Conservation (phyloP, 2,888 invertebrate genomes). For the Camptogramma bilineatum region DNA sequence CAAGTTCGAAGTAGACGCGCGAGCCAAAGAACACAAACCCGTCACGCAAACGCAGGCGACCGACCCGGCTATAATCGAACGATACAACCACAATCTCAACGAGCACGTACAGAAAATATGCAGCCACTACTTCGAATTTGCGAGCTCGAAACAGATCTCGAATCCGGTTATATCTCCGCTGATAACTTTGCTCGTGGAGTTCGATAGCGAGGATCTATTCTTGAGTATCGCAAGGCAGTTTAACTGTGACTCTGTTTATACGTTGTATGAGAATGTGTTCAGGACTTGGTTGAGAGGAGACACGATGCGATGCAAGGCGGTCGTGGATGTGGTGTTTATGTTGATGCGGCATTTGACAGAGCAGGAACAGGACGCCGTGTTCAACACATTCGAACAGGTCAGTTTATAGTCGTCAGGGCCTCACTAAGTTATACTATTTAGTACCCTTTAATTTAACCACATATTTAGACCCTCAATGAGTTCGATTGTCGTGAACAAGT, state of each 20-base stretch:
- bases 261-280: conserved; percentile 69
- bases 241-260: conserved; percentile 47
- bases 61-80: conserved; percentile 50
- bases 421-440: too few relatives aligned
- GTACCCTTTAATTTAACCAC: too few relatives aligned
- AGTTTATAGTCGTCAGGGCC: conserved; percentile 25
- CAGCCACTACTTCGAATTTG: conserved; percentile 84
- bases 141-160: conserved; percentile 69
- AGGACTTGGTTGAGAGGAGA: conserved; percentile 81
- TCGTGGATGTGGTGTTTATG: conserved; percentile 87
- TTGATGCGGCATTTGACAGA: conserved; percentile 83
- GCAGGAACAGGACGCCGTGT: conserved; percentile 81
- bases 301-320: conserved; percentile 78
- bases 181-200: conserved; percentile 83
- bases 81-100: conserved; percentile 76
- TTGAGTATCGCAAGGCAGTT: conserved; percentile 72
- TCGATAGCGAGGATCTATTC: conserved; percentile 83
- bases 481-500: too few relatives aligned
- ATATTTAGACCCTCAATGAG: too few relatives aligned
- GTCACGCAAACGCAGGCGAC: conserved; percentile 22
- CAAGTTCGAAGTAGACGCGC: conserved; percentile 59
- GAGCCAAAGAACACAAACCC: neutral
- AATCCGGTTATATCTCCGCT: conserved; percentile 79
- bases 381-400: conserved; percentile 86
- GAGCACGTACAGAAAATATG: conserved; percentile 76